These are phyloP conservation scores for Acrossocheilus wenchowensis DNA, from an alignment of 2,797 vertebrate genomes.

Conservation along the genomic window DNA sequence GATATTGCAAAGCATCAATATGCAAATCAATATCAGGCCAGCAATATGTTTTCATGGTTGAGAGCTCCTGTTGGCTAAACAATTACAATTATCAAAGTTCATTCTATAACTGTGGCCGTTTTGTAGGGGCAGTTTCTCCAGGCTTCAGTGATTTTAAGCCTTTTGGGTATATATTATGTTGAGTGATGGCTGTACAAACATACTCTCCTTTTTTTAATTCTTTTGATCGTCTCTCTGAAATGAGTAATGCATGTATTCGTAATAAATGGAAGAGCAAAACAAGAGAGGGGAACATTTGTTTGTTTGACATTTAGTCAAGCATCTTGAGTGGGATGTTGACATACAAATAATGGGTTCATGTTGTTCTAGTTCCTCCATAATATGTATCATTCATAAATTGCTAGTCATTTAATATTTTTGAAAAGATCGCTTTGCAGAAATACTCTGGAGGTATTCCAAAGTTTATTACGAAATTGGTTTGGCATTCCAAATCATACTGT, in stretches of 20 bases:
- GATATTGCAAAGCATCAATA: constrained; percentile 46
- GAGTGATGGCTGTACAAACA: constrained; percentile 16
- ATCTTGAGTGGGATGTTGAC: constrained; percentile 29
- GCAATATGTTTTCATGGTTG: constrained; percentile 31
- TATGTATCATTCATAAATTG: constrained; percentile 46
- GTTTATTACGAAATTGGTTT: constrained; percentile 29
- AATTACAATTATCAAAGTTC: constrained; percentile 37
- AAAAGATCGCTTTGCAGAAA: constrained; percentile 5
- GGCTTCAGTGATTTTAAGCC: constrained; percentile 24
- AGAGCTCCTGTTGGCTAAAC: constrained; percentile 41
- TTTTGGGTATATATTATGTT: constrained; percentile 29
- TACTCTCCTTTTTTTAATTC: background rate
- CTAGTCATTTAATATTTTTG: constrained; percentile 27
- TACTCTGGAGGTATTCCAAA: constrained; percentile 9
- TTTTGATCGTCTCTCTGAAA: constrained; percentile 21
- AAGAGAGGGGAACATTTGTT: constrained; percentile 24
- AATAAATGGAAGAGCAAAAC: constrained; percentile 5
- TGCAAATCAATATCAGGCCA: constrained; percentile 37
- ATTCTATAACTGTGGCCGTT: constrained; percentile 18
- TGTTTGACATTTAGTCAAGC: constrained; percentile 43
- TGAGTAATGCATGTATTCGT: constrained; percentile 1
- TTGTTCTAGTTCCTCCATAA: constrained; percentile 7
- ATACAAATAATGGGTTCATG: constrained; percentile 29
- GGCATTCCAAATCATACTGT: constrained; percentile 26
- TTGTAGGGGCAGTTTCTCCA: background rate